Conservation (phyloP, 1,140 invertebrate species). For the Drosophila kikkawai region DNA sequence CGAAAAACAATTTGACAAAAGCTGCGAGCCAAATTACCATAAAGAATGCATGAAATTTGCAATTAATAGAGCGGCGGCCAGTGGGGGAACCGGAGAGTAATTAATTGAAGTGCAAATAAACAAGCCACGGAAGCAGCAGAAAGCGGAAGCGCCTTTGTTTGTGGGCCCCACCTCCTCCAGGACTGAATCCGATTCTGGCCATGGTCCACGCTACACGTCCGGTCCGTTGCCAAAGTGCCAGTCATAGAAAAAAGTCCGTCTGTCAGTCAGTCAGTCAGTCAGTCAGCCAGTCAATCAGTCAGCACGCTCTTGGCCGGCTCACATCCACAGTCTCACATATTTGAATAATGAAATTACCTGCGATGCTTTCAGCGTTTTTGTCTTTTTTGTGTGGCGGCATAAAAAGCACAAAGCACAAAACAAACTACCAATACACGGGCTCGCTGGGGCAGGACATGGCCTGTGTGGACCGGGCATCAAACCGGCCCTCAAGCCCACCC, state of each 20-base stretch:
- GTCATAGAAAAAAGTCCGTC: constrained; percentile 24
- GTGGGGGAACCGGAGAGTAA: constrained; percentile 19
- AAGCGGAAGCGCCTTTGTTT: constrained; percentile 17
- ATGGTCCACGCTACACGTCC: not conserved
- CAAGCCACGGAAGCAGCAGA: constrained; percentile 29
- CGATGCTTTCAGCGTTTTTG: constrained; percentile 49
- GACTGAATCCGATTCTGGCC: not conserved
- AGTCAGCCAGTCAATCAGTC: constrained; percentile 47
- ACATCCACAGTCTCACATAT: constrained; percentile 42
- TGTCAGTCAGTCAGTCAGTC: constrained; percentile 14
- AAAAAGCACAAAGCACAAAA: constrained; percentile 59
- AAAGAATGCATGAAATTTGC: constrained; percentile 66
- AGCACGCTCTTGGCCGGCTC: constrained; percentile 23
- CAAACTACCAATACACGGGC: constrained; percentile 43
- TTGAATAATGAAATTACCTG: constrained; percentile 79
- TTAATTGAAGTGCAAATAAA: constrained; percentile 64
- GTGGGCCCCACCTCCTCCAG: not conserved
- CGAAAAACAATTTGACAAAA: constrained; percentile 73
- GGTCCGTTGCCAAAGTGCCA: constrained; percentile 12
- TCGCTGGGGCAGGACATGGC: constrained; percentile 41
- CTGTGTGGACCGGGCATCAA: constrained; percentile 32
- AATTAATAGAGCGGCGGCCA: constrained; percentile 55
- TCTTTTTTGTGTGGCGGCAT: constrained; percentile 38
- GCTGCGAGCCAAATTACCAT: constrained; percentile 63
- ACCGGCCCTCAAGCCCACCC: constrained; percentile 10